These are phyloP conservation scores for Oryzias woworae DNA, from an alignment of 2,113 vertebrate species.

Conservation along the genomic window DNA sequence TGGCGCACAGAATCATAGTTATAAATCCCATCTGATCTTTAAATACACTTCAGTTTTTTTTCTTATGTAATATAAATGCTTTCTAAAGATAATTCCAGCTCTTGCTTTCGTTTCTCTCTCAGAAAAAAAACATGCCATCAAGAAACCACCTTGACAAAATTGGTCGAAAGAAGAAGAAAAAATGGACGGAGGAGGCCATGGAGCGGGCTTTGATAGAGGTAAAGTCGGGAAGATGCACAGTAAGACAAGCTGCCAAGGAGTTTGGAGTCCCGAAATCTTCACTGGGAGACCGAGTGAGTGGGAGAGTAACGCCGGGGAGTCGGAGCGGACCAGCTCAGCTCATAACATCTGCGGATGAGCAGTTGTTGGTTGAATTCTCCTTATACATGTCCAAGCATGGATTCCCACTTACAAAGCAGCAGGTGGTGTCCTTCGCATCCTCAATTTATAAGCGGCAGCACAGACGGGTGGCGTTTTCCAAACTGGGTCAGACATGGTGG, in stretches of 20 bases:
- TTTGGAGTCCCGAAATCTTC: conserved; percentile 71
- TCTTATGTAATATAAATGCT: background rate
- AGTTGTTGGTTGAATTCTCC: conserved; percentile 67
- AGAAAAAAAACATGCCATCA: conserved; percentile 58
- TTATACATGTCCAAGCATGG: conserved; percentile 68
- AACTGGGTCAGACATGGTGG: conserved; percentile 74
- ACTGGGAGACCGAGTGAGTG: conserved; percentile 69
- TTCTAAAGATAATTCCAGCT: background rate
- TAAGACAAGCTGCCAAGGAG: conserved; percentile 68
- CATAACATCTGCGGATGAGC: conserved; percentile 65
- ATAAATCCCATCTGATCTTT: too few species aligned
- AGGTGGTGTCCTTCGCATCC: conserved; percentile 70
- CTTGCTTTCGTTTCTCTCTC: conserved; percentile 16
- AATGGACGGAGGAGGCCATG: conserved; percentile 71
- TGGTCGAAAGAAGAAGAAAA: conserved; percentile 66
- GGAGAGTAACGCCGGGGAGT: conserved; percentile 65
- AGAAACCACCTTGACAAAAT: conserved; percentile 72
- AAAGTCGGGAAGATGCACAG: conserved; percentile 63
- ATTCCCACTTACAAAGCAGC: conserved; percentile 70
- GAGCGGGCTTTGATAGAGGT: conserved; percentile 62
- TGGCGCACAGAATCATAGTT: background rate
- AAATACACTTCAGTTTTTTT: too few species aligned
- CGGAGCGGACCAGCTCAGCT: conserved; percentile 70
- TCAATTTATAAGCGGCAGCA: conserved; percentile 71
- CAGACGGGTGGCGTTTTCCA: conserved; percentile 67